Percentiles rank a stretch among this genome's conserved stretches.
Conservation (phyloP, 2,888 invertebrate species). For the Drosophila merina region DNA sequence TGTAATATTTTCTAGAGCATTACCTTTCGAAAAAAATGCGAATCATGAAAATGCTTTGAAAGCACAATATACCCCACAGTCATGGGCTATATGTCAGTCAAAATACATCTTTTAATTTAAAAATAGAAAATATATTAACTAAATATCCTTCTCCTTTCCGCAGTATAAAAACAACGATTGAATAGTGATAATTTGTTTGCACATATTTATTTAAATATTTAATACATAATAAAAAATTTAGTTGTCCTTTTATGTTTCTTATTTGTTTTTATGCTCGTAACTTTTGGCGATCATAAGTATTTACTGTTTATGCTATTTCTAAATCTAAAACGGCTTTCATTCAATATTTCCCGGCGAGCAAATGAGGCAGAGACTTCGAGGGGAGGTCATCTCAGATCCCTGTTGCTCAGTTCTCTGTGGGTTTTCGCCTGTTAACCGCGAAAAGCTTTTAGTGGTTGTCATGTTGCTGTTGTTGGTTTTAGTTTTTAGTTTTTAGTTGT, state of each 20-base stretch:
- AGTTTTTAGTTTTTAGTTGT: conserved; percentile 44
- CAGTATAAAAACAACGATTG: not conserved
- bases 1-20: no score
- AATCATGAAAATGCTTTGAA: no score
- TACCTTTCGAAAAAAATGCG: no score
- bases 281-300: conserved; percentile 63
- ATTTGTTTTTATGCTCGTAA: conserved; percentile 54
- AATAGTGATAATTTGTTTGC: conserved; percentile 56
- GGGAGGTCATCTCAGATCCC: not conserved
- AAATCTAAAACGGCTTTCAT: conserved; percentile 59
- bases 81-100: no score
- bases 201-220: conserved; percentile 73
- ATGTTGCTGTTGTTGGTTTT: conserved; percentile 32
- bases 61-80: no score
- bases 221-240: conserved; percentile 70
- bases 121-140: no score
- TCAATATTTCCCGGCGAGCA: conserved; percentile 31
- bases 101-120: no score
- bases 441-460: conserved; percentile 47
- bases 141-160: no score
- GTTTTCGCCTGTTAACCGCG: conserved; percentile 18
- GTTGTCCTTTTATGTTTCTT: conserved; percentile 52
- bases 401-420: conserved; percentile 7
- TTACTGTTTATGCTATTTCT: conserved; percentile 58
- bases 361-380: conserved; percentile 23